phyloP scores from a whole-genome alignment of 2,888 invertebrate species.

The Cryptosula pallasiana region DNA sequence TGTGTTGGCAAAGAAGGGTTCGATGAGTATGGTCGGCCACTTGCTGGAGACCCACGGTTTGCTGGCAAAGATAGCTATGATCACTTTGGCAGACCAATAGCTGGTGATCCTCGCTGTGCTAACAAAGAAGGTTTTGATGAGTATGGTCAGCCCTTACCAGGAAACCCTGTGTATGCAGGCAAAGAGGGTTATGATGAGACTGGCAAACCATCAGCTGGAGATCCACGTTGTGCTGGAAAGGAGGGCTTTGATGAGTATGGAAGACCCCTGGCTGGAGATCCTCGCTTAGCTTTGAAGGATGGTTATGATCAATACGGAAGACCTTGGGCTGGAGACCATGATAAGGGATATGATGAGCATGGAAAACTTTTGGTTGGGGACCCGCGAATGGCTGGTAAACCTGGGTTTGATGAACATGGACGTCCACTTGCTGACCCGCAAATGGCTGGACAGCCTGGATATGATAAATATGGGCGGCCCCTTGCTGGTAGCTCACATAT shows the following conservation, averaged over 20 bases:
- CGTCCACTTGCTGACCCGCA: background rate
- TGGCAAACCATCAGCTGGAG: background rate
- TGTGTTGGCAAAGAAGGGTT: background rate
- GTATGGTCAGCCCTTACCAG: conserved; percentile 18
- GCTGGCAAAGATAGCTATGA: conserved; percentile 16
- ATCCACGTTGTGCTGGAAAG: background rate
- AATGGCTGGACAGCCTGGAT: background rate
- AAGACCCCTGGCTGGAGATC: conserved; percentile 20
- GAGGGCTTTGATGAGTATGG: conserved; percentile 19
- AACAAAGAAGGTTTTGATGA: conserved; percentile 23
- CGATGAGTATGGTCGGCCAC: conserved; percentile 14
- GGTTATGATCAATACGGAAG: conserved; percentile 8
- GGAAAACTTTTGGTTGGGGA: background rate
- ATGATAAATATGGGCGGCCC: background rate
- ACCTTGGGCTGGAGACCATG: background rate
- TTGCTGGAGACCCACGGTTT: background rate
- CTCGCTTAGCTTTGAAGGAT: background rate
- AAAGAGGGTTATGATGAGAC: conserved; percentile 1
- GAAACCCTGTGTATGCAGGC: background rate
- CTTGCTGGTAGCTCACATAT: background rate
- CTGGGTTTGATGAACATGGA: background rate
- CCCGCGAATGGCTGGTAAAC: background rate
- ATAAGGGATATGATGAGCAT: background rate
- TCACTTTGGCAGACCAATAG: conserved; percentile 6
- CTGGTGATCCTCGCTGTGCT: background rate